phyloP scores from a whole-genome alignment of 2,888 invertebrate species.

The Patella caerulea region DNA sequence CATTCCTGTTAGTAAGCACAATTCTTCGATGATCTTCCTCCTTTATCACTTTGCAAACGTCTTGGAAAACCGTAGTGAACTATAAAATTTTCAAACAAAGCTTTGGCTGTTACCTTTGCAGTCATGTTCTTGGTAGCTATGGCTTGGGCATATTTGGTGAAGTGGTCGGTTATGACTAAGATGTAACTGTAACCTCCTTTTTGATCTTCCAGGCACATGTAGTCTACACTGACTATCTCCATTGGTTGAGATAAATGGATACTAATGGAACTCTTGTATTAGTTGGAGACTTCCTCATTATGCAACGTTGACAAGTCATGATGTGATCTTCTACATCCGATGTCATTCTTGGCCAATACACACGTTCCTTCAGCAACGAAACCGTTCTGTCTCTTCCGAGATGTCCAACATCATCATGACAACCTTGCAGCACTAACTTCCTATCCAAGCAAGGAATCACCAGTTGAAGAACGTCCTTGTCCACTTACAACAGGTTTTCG shows the following conservation, averaged over 20 bases:
- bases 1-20: constrained; percentile 27
- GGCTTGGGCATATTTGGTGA: constrained; percentile 28
- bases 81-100: too few species aligned
- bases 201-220: constrained; percentile 32
- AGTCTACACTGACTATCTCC: constrained; percentile 38
- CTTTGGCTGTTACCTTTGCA: too few species aligned
- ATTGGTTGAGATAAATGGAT: constrained; percentile 32
- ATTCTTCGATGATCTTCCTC: too few species aligned
- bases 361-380: neutral
- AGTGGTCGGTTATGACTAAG: constrained; percentile 29
- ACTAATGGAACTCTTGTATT: constrained; percentile 18
- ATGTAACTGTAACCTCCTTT: constrained; percentile 28
- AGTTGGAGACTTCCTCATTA: constrained; percentile 10
- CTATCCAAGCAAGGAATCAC: neutral
- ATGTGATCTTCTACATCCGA: neutral
- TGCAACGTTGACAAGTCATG: neutral
- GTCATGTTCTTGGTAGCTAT: constrained; percentile 31
- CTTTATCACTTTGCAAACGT: too few species aligned
- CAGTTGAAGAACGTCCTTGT: neutral
- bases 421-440: neutral
- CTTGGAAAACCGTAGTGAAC: too few species aligned
- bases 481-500: neutral
- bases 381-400: neutral
- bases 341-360: neutral
- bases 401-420: too few species aligned